phyloP scores from a whole-genome alignment of 1,140 invertebrate species.

The Delia radicum region DNA sequence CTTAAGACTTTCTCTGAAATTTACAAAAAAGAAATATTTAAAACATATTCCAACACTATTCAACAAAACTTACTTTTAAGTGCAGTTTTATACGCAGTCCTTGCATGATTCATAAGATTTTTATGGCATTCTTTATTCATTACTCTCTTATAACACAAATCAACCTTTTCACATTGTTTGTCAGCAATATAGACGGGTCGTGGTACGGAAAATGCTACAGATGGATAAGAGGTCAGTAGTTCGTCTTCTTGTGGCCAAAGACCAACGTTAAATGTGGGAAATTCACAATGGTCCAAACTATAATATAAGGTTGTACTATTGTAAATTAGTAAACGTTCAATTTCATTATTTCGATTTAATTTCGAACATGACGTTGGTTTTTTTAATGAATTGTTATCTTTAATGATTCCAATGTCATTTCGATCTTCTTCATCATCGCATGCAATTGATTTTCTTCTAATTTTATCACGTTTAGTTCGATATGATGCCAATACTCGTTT shows the following conservation, averaged over 20 bases:
- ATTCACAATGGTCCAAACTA: constrained; percentile 2
- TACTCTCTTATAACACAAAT: constrained; percentile 22
- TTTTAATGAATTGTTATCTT: not conserved
- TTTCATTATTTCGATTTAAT: constrained; percentile 8
- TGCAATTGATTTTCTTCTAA: not conserved
- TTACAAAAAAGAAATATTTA: not conserved
- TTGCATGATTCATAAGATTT: not conserved
- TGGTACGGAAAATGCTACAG: constrained; percentile 14
- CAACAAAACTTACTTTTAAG: constrained; percentile 17
- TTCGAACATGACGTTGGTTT: not conserved
- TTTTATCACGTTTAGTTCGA: not conserved
- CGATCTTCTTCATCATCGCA: not conserved
- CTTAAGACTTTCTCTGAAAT: not conserved
- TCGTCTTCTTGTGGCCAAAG: not conserved
- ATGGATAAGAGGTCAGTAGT: not conserved
- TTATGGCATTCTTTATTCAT: not conserved
- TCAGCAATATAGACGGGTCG: constrained; percentile 9
- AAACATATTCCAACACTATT: not conserved
- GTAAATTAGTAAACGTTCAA: constrained; percentile 11
- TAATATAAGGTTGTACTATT: not conserved
- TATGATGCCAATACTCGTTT: not conserved
- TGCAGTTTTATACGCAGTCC: constrained; percentile 19
- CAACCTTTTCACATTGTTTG: constrained; percentile 17
- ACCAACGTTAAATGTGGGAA: constrained; percentile 25
- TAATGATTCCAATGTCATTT: not conserved